phyloP scores from a whole-genome alignment of 2,888 invertebrate species.

The Lycocerus yunnanus region DNA sequence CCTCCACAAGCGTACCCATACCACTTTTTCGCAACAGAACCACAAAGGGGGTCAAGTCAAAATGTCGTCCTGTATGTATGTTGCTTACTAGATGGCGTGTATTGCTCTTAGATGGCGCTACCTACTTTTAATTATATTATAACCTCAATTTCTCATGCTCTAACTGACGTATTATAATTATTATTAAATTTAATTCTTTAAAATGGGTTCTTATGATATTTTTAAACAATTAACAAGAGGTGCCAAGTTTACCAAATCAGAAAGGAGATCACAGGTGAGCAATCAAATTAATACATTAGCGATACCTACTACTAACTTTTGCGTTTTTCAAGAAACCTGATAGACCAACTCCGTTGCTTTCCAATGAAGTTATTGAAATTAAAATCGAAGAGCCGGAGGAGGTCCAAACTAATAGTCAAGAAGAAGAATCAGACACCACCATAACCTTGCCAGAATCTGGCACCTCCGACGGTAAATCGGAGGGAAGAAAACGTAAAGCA shows the following conservation, averaged over 20 bases:
- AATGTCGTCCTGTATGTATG: too few species aligned
- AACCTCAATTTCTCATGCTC: too few species aligned
- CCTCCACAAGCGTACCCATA: too few species aligned
- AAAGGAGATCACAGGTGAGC: neutral
- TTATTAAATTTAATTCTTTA: too few species aligned
- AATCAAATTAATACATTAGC: neutral
- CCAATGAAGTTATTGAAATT: neutral
- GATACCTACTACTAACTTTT: neutral
- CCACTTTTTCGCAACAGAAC: too few species aligned
- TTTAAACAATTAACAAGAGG: neutral
- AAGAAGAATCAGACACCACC: constrained; percentile 10
- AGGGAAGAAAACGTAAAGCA: constrained; percentile 37
- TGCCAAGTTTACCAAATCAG: neutral
- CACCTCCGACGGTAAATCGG: neutral
- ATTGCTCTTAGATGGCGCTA: too few species aligned
- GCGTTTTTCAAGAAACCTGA: neutral
- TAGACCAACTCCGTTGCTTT: neutral
- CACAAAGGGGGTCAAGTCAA: too few species aligned
- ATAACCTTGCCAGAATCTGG: constrained; percentile 18
- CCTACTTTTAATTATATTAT: too few species aligned
- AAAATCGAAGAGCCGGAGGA: neutral
- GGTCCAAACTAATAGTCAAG: neutral
- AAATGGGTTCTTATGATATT: neutral
- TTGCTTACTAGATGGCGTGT: too few species aligned
- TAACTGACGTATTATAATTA: too few species aligned